Evolutionary conservation across 2,888 invertebrate species (phyloP).

Genomic region (Lasioglossum zephyrum): DNA sequence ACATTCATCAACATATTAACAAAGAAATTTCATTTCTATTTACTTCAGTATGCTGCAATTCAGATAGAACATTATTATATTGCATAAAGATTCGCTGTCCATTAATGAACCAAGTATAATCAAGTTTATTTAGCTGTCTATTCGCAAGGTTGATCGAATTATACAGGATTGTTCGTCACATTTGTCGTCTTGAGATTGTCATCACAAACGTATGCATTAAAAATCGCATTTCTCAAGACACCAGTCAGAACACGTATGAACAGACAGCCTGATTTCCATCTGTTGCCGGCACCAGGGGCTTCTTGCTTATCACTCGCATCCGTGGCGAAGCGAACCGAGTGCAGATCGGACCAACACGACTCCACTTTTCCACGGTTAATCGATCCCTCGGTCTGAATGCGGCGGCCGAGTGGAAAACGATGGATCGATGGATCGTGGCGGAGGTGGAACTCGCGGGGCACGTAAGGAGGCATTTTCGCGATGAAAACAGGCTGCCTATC

Average conservation of each 20-base stretch:
- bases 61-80: no score
- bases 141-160: no score
- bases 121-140: no score
- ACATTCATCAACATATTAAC: no score
- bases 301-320: not conserved
- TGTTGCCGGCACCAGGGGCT: not conserved
- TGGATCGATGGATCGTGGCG: slow-evolving; percentile 14
- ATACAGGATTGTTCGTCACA: no score
- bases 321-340: not conserved
- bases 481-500: slow-evolving; percentile 32
- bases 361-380: not conserved
- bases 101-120: no score
- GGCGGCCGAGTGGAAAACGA: not conserved
- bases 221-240: not conserved
- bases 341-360: not conserved
- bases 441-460: not conserved
- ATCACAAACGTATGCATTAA: no score
- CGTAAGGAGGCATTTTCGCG: slow-evolving; percentile 43
- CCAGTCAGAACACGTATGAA: not conserved
- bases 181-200: no score
- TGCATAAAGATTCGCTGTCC: no score
- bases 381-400: not conserved
- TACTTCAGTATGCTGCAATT: no score
- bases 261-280: not conserved
- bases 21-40: no score